Evolutionary conservation across 2,888 invertebrate species (phyloP).

Genomic region (Chrysomela aeneicollis): DNA sequence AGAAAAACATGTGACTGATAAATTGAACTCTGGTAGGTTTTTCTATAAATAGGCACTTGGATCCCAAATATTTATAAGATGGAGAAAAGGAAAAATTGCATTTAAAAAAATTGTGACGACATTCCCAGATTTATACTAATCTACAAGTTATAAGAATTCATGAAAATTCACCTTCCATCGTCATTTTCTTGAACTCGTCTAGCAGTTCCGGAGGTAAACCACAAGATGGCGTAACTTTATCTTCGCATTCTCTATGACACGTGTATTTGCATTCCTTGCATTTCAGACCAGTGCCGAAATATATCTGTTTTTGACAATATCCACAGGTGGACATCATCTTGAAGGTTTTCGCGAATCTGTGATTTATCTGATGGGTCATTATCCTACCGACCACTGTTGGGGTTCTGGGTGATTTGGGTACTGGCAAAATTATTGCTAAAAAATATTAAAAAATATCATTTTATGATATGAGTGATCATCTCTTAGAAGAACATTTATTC

Average conservation of each 20-base stretch:
- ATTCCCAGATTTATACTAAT: background rate
- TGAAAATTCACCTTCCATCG: slow-evolving; percentile 66
- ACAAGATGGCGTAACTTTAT: slow-evolving; percentile 92
- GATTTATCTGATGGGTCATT: slow-evolving; percentile 90
- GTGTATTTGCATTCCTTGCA: slow-evolving; percentile 96
- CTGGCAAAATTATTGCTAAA: slow-evolving; percentile 64
- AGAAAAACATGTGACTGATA: too few relatives aligned
- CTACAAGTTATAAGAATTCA: too few relatives aligned
- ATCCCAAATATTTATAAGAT: too few relatives aligned
- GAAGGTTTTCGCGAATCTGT: slow-evolving; percentile 88
- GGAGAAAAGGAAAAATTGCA: too few relatives aligned
- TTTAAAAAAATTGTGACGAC: too few relatives aligned
- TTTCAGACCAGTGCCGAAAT: slow-evolving; percentile 80
- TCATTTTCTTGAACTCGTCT: slow-evolving; percentile 81
- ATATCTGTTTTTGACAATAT: slow-evolving; percentile 73
- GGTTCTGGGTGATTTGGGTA: slow-evolving; percentile 67
- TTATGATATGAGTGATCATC: too few relatives aligned
- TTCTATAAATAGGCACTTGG: too few relatives aligned
- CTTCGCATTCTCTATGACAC: slow-evolving; percentile 87
- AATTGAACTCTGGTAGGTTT: too few relatives aligned
- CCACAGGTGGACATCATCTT: slow-evolving; percentile 90
- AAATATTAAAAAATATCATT: slow-evolving; percentile 14
- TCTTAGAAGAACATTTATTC: slow-evolving; percentile 20
- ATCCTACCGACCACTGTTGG: slow-evolving; percentile 66
- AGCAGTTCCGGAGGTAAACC: slow-evolving; percentile 87